Conservation (phyloP, 1,140 invertebrate genomes). For the Drosophila orosa region DNA sequence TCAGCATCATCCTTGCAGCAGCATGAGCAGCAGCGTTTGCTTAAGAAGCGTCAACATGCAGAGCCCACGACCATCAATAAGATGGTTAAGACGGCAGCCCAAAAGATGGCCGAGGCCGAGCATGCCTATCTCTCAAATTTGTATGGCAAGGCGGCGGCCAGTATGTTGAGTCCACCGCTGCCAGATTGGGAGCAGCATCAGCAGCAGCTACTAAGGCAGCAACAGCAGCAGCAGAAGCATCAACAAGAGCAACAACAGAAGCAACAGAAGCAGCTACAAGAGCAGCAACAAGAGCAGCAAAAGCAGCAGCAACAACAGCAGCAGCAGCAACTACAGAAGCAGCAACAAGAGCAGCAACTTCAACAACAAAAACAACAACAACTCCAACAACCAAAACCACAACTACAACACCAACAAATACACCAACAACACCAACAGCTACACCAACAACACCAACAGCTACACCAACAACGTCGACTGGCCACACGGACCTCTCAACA, state of each 20-base stretch:
- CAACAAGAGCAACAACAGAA: constrained; percentile 15
- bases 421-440: constrained; percentile 4
- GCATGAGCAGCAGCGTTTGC: constrained; percentile 65
- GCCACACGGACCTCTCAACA: constrained; percentile 13
- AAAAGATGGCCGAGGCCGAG: constrained; percentile 74
- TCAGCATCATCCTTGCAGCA: too few species aligned
- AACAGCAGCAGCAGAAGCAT: constrained; percentile 8
- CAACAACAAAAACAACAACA: constrained; percentile 1
- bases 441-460: constrained; percentile 23
- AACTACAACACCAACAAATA: constrained; percentile 25
- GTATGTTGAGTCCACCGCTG: constrained; percentile 72
- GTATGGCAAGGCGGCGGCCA: constrained; percentile 75
- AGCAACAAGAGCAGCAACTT: constrained; percentile 21
- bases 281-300: constrained; percentile 7
- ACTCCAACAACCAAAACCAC: constrained; percentile 19
- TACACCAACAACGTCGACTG: not conserved
- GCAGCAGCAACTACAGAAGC: constrained; percentile 15
- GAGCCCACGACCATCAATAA: constrained; percentile 26
- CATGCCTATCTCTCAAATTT: constrained; percentile 72
- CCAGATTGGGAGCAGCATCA: constrained; percentile 26
- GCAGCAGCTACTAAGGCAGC: constrained; percentile 27
- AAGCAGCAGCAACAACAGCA: not conserved
- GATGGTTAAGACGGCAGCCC: constrained; percentile 47
- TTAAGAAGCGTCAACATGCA: constrained; percentile 63
- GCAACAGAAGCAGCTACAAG: constrained; percentile 11